Conservation (phyloP, 1,140 invertebrate species). For the Meloidogyne exigua region DNA sequence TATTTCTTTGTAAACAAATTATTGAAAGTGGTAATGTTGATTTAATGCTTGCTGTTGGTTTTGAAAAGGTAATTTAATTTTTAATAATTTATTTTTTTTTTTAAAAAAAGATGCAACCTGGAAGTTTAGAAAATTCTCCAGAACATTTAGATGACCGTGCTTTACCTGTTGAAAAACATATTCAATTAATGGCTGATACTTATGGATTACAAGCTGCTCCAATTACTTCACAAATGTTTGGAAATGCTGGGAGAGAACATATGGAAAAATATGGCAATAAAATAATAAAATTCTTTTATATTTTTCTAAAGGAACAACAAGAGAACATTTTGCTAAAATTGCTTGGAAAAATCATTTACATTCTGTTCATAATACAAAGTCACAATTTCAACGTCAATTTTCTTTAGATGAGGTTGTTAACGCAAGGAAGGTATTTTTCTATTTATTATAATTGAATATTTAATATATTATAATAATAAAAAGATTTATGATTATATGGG, state of each 20-base stretch:
- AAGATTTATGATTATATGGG: constrained; percentile 32
- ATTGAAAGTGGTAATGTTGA: constrained; percentile 74
- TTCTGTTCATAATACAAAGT: constrained; percentile 89
- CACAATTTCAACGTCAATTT: constrained; percentile 87
- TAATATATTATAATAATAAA: too few relatives aligned
- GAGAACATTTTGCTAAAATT: constrained; percentile 91
- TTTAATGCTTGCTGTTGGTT: constrained; percentile 87
- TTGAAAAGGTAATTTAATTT: constrained; percentile 74
- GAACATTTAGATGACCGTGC: constrained; percentile 73
- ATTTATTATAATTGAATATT: too few relatives aligned
- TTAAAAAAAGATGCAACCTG: constrained; percentile 79
- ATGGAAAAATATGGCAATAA: constrained; percentile 83
- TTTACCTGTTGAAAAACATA: constrained; percentile 88
- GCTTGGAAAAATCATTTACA: constrained; percentile 96
- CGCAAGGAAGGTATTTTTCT: constrained; percentile 70
- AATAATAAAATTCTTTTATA: background rate
- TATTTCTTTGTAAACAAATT: constrained; percentile 84
- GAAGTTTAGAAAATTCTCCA: constrained; percentile 77
- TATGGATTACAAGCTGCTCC: constrained; percentile 70
- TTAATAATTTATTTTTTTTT: background rate
- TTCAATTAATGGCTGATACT: constrained; percentile 77
- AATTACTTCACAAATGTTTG: constrained; percentile 41
- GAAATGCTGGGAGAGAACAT: constrained; percentile 87
- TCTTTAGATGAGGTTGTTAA: constrained; percentile 72
- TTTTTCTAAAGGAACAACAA: constrained; percentile 72